A percentile compares a stretch with the other conserved stretches of the same genome.
Evolutionary conservation across 2,797 vertebrate species (phyloP).

Genomic region (Alectoris magna): DNA sequence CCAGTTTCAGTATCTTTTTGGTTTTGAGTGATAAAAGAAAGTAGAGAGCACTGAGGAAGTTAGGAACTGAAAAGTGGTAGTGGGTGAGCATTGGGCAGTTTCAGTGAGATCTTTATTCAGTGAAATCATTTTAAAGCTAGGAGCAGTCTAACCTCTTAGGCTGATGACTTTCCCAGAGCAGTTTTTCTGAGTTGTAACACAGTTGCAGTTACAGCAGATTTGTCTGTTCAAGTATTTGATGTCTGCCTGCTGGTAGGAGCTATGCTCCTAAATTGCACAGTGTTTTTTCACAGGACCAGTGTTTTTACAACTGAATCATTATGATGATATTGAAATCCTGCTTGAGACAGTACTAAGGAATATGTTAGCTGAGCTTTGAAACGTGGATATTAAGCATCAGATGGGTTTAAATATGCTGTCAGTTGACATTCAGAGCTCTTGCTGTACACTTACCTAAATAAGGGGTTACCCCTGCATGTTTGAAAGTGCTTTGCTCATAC

Average conservation of each 20-base stretch:
- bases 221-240: not conserved
- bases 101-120: not conserved
- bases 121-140: not conserved
- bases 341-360: not conserved
- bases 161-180: not conserved
- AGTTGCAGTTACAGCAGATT: not conserved
- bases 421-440: not conserved
- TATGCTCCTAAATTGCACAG: not conserved
- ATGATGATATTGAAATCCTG: not conserved
- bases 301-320: not conserved
- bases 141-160: not conserved
- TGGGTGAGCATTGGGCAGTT: not conserved
- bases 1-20: not conserved
- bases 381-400: not conserved
- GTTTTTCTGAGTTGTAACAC: not conserved
- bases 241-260: not conserved
- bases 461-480: not conserved
- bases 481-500: not conserved
- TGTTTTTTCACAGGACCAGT: not conserved
- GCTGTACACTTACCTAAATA: not conserved
- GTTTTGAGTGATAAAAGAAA: not conserved
- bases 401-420: not conserved
- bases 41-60: slow-evolving; percentile 18
- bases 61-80: not conserved
- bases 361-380: not conserved